phyloP scores from a whole-genome alignment of 1,140 invertebrate genomes.

The Apis laboriosa region DNA sequence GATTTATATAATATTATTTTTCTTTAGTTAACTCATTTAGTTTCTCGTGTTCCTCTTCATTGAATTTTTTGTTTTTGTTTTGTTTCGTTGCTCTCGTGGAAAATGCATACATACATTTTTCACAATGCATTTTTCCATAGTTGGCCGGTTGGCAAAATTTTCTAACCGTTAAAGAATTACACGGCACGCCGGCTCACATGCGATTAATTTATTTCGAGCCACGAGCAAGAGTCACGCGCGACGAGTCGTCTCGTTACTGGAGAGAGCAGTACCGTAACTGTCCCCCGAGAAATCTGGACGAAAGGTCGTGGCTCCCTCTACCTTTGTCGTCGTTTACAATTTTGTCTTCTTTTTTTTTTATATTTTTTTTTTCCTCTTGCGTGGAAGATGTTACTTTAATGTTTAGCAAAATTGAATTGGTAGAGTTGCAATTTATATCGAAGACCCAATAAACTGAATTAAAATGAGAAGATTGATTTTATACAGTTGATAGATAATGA shows the following conservation, averaged over 20 bases:
- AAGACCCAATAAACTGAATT: background rate
- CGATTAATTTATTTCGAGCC: constrained; percentile 65
- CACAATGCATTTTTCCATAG: background rate
- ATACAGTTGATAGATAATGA: too few relatives aligned
- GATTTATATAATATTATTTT: too few relatives aligned
- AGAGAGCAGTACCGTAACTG: constrained; percentile 8
- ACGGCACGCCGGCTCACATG: constrained; percentile 30
- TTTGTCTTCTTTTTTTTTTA: background rate
- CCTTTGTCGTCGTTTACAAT: background rate
- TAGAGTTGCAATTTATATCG: background rate
- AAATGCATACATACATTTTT: background rate
- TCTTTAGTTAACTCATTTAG: too few relatives aligned
- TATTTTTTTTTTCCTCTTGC: background rate
- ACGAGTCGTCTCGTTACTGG: background rate
- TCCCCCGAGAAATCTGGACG: constrained; percentile 48
- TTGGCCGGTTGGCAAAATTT: constrained; percentile 24
- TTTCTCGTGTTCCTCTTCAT: background rate
- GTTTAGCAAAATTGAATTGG: background rate
- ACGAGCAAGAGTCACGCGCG: constrained; percentile 13
- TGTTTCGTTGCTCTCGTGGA: background rate
- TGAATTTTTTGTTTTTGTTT: background rate
- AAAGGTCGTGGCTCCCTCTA: constrained; percentile 31
- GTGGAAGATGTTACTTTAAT: background rate
- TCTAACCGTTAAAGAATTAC: constrained; percentile 56
- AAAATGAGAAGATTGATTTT: background rate